Base-by-base conservation (phyloP, 2,888 invertebrate genomes). In the Hybos culiciformis region DNA sequence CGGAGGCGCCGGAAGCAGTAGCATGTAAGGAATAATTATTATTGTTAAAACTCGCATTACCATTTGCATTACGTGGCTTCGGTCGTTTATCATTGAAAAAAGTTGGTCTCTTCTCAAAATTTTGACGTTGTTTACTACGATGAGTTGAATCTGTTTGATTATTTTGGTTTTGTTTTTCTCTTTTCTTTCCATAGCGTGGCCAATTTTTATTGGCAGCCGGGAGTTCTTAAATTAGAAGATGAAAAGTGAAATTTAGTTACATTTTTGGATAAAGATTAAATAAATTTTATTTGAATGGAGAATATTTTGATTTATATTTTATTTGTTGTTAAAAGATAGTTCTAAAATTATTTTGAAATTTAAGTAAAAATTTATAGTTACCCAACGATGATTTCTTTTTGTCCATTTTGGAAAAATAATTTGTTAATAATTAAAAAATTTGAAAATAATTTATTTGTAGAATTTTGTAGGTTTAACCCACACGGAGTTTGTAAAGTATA, bases 31-130 rank as follows among this genome's bases (percentile, higher is more conserved):
- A 18, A 32, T 80, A 80, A 54, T 74, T 72, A 71, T 78, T 75
- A 74, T 72, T 77, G 72, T 80, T 82, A 70, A 77, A 74, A 71
- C 71, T 71, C 46, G 64, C 32, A 32, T 17, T 32, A 9, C 47
- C 51, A 49, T 21, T 57, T 56, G 12, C 12, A 29, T 12, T 29
- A n/a, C 65, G 57, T 19, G 57, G 56, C 41, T 58, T 58, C 21
- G 63, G 62, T 42, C 77, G 77, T 68, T 83, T 87, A 55, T 75
- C 74, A n/a, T n/a, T n/a, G n/a, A n/a, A n/a, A n/a, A n/a, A n/a
- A n/a, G n/a, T n/a, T n/a, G n/a, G n/a, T n/a, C n/a, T n/a, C n/a
- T n/a, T n/a, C n/a, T n/a, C n/a, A n/a, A n/a, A n/a, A n/a, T n/a
- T n/a, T n/a, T n/a, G n/a, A n/a, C n/a, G n/a, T n/a, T n/a, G n/a